Conservation (phyloP, 2,113 vertebrate genomes). For the Himantopus leucocephalus region DNA sequence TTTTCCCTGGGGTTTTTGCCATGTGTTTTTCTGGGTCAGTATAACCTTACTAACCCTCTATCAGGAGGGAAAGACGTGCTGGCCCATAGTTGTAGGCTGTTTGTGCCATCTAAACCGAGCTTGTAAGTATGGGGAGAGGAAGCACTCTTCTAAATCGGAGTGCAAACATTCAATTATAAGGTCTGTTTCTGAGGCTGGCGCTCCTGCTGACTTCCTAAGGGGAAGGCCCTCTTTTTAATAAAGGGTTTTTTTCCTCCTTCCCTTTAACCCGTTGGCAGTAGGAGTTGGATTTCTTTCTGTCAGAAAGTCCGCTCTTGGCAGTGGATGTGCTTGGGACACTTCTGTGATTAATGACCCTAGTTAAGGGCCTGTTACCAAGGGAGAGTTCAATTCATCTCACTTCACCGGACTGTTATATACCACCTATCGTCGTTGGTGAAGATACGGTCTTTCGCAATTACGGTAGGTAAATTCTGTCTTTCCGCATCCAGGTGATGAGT, state of each 20-base stretch:
- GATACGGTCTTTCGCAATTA: constrained; percentile 52
- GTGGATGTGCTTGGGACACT: constrained; percentile 24
- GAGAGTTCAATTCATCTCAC: constrained; percentile 74
- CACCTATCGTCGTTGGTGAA: constrained; percentile 38
- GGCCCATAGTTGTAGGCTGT: background rate
- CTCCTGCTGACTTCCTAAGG: constrained; percentile 23
- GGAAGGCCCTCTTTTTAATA: constrained; percentile 29
- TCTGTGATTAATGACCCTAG: constrained; percentile 71
- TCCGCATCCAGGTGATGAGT: background rate
- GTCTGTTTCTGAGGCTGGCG: constrained; percentile 2
- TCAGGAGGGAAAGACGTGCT: background rate
- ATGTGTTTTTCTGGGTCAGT: background rate
- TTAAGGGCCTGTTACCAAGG: constrained; percentile 64
- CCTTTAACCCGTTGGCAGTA: constrained; percentile 31
- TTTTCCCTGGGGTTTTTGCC: background rate
- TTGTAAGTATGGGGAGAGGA: background rate
- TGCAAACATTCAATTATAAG: constrained; percentile 48
- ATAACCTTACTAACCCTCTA: background rate
- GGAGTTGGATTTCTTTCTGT: constrained; percentile 42
- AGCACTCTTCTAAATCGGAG: background rate
- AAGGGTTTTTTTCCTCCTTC: background rate
- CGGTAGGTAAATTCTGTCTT: constrained; percentile 56
- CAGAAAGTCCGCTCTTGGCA: constrained; percentile 60
- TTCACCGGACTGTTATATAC: constrained; percentile 59
- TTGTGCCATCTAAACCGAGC: background rate